Evolutionary conservation across 2,797 vertebrate genomes (phyloP).

Genomic region (Diglossa cyanea): DNA sequence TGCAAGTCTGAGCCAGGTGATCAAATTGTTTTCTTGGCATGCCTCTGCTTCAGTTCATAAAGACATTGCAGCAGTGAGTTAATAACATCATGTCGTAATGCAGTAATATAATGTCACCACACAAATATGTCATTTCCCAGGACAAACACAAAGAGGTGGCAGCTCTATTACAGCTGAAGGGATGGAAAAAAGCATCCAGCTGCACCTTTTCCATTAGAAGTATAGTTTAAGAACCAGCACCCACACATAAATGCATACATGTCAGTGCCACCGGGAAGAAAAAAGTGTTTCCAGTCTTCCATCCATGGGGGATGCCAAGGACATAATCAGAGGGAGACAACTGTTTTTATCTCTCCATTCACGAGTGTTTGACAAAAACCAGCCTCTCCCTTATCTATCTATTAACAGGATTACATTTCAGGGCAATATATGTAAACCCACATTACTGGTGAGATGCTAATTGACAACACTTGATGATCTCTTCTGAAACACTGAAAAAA

Average conservation of each 20-base stretch:
- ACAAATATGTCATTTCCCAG: conserved; percentile 23
- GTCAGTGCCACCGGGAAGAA: not conserved
- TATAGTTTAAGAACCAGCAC: not conserved
- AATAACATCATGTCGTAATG: conserved; percentile 25
- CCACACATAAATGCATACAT: not conserved
- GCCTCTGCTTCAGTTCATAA: conserved; percentile 15
- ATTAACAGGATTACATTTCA: conserved; percentile 23
- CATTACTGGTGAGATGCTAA: not conserved
- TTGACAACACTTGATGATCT: not conserved
- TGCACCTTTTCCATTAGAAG: not conserved
- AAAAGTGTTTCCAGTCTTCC: not conserved
- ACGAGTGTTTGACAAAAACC: not conserved
- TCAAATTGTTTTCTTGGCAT: conserved; percentile 45
- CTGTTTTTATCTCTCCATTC: not conserved
- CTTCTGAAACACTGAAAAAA: not conserved
- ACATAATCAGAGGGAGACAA: not conserved
- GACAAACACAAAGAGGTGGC: conserved; percentile 23
- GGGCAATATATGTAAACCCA: not conserved
- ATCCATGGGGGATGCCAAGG: not conserved
- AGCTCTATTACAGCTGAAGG: not conserved
- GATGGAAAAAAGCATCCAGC: not conserved
- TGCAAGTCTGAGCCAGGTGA: not conserved
- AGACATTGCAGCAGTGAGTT: conserved; percentile 30
- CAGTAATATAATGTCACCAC: conserved; percentile 34
- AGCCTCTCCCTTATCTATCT: not conserved